Conservation (phyloP, 2,797 vertebrate species). For the Melanotaenia trifasciata region DNA sequence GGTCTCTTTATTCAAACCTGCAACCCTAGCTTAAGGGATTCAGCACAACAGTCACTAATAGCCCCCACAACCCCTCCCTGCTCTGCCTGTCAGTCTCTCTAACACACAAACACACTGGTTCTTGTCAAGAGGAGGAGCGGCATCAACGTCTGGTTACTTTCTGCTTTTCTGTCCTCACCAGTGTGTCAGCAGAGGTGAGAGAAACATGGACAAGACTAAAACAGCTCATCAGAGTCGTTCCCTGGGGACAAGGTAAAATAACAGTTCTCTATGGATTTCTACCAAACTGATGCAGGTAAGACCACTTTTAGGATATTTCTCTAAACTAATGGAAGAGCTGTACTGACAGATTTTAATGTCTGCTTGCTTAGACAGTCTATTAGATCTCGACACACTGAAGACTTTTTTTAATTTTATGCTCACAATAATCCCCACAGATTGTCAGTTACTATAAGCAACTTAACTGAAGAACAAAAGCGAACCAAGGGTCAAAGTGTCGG, state of each 20-base stretch:
- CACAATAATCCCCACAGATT: accelerated
- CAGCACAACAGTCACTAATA: slow-evolving; percentile 59
- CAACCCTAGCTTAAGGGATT: slow-evolving; percentile 58
- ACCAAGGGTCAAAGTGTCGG: background rate
- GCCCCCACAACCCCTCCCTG: slow-evolving; percentile 57
- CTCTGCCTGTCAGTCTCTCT: slow-evolving; percentile 52
- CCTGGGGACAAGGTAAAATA: slow-evolving; percentile 53
- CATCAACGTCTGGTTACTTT: slow-evolving; percentile 52
- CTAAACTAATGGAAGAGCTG: background rate
- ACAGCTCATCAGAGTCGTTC: slow-evolving; percentile 38
- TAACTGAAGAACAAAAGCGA: background rate
- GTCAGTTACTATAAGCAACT: background rate
- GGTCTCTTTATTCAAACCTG: slow-evolving; percentile 57
- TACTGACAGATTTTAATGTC: background rate
- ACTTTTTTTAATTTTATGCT: background rate
- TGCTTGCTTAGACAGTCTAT: background rate
- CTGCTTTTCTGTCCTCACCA: slow-evolving; percentile 47
- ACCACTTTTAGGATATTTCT: background rate
- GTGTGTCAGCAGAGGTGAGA: slow-evolving; percentile 49
- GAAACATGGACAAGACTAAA: slow-evolving; percentile 65
- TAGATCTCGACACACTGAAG: background rate
- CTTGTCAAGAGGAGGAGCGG: slow-evolving; percentile 72
- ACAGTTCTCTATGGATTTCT: slow-evolving; percentile 31
- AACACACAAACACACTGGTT: slow-evolving; percentile 41
- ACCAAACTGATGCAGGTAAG: slow-evolving; percentile 44